Percentiles rank a stretch among this genome's conserved stretches.
Conservation (phyloP, 2,888 invertebrate genomes). For the Eutolmus rufibarbis region DNA sequence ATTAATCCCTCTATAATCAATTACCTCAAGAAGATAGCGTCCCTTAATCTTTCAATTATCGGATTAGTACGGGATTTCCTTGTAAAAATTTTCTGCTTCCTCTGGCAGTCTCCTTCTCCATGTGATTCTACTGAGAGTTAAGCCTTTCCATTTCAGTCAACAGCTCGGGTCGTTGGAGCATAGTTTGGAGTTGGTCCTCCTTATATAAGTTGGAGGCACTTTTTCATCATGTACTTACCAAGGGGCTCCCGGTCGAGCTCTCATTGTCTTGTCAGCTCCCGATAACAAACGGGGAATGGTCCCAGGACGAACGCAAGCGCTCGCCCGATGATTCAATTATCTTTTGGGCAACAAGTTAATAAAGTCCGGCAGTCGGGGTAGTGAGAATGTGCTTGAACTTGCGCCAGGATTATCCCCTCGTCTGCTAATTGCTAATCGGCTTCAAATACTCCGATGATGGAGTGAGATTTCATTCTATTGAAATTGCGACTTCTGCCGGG, state of each 20-base stretch:
- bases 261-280: conserved; percentile 6
- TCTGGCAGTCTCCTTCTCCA: background rate
- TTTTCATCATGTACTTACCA: conserved; percentile 16
- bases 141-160: conserved; percentile 22
- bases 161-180: background rate
- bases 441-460: conserved; percentile 16
- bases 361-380: background rate
- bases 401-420: conserved; percentile 27
- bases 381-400: conserved; percentile 12
- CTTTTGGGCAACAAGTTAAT: conserved; percentile 36
- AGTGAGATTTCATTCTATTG: conserved; percentile 8
- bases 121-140: background rate
- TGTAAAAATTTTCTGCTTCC: conserved; percentile 31
- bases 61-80: conserved; percentile 35
- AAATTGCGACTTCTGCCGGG: background rate
- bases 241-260: background rate
- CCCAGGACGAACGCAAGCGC: background rate
- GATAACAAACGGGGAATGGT: background rate
- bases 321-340: conserved; percentile 27
- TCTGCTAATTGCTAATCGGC: conserved; percentile 24
- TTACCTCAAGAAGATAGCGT: conserved; percentile 3
- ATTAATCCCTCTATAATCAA: conserved; percentile 20
- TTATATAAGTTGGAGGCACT: conserved; percentile 6
- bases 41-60: conserved; percentile 41
- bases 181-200: background rate